Evolutionary conservation across 1,140 invertebrate species (phyloP), one percentile per base, ranked within the genome.

Genomic region (Pseudomyrmex cubaensis): DNA sequence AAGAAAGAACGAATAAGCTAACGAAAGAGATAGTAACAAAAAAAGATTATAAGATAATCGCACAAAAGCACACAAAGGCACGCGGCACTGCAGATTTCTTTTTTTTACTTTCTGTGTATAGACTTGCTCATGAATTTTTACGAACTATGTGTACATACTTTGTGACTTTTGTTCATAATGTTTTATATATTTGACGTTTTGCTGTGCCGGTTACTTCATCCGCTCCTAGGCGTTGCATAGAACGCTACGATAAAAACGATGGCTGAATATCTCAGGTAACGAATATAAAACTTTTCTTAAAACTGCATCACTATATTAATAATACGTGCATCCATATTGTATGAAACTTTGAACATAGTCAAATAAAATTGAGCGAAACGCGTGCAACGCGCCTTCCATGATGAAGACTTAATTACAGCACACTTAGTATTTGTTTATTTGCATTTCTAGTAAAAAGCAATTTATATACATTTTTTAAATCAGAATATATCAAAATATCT

Each of bases 181-280:
- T 77, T 77, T 85, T 46, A 66, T 50, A 20, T 7, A 48, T 52
- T 86, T 22, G 15, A n/a, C n/a, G 52, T 52, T 52, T 48, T 9
- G 10, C 35, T 64, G 52, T 44, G 20, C 54, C 52, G 15, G 66
- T 74, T 69, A 46, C 35, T 35, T 82, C 78, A 67, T 48, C 3
- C 67, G 54, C 20, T 52, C 67, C 4, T n/a, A 50, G 52, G 86
- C 46, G 74, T 25, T 67, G 74, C 74, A 77, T 20, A 76, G 74
- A 22, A 66, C 48, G 50, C 35, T 5, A 54, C 13, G 59, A 54
- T 82, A 50, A 64, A 54, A 54, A 77, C 63, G 46, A 86, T 87
- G 85, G 35, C 57, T 83, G 85, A 83, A 52, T 66, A 48, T 72
- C 50, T 76, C 74, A 83, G 85, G 85, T 86, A 87, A 86, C 50